Base-by-base conservation (phyloP, 2,888 invertebrate species). In the Leptarthrus brevirostris region DNA sequence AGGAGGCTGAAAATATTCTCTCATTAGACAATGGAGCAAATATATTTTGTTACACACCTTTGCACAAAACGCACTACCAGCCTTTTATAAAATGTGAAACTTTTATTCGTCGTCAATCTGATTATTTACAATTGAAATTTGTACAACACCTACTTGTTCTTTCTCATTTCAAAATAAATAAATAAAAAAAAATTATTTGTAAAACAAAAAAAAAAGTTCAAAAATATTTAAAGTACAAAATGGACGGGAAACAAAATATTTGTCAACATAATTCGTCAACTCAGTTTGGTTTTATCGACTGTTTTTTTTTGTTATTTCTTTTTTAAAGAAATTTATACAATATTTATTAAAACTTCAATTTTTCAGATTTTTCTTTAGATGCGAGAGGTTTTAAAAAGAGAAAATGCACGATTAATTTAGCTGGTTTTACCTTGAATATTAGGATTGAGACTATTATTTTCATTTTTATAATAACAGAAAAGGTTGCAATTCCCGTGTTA, bases 241-340 rank as follows among this genome's bases (percentile, higher is more conserved):
- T 66, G 66, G 66, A 66, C 66, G 66, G 66, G 66, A 66, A 66
- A 66, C 26, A 47, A 47, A 66, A 66, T 66, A 40, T 66, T 5
- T 47, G 24, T 66, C 2, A 30, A 47, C 44, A 49, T 49, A 47
- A 47, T 24, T 66, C 14, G 22, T 47, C 12, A 66, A 44, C 26
- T 44, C 47, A 66, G 49, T 26, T 49, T 47, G 14, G 24, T 64
- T 47, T 47, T 47, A 16, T n/a, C n/a, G 47, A 47, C 5, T 66
- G 22, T 44, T n/a, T 16, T 66, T 44, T 40, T 66, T 22, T 49
- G 6, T 66, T 4, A 47, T 66, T 22, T 44, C 24, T 26, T 56
- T 24, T 14, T 10, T 4, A 56, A 47, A 66, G 5, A 47, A 49
- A 49, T 1, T 5, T 3, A 47, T 10, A n/a, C n/a, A n/a, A n/a